Evolutionary conservation across 2,888 invertebrate species (phyloP).

Genomic region (Theretra japonica): DNA sequence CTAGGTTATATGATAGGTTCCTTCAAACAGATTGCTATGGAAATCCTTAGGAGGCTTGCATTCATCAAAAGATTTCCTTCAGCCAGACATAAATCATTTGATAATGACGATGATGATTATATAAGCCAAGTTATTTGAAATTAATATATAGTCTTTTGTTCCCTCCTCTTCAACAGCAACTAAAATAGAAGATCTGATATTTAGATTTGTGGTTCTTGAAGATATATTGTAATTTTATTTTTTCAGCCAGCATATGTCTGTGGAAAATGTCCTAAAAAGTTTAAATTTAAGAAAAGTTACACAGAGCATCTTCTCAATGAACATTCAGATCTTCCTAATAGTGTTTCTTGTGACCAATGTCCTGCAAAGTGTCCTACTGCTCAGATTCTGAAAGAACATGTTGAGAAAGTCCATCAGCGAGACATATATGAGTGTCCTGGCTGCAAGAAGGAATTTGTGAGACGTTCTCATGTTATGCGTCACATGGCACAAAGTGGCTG

Average conservation of each 20-base stretch:
- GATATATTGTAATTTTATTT: background rate
- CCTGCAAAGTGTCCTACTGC: constrained; percentile 87
- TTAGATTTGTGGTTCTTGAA: too few relatives aligned
- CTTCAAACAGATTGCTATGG: too few relatives aligned
- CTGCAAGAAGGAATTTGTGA: constrained; percentile 89
- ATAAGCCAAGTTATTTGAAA: too few relatives aligned
- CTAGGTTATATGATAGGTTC: too few relatives aligned
- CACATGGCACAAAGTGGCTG: constrained; percentile 89
- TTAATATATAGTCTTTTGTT: too few relatives aligned
- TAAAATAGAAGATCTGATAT: too few relatives aligned
- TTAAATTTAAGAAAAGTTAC: constrained; percentile 87
- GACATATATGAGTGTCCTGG: constrained; percentile 85
- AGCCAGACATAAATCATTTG: too few relatives aligned
- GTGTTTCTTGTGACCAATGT: constrained; percentile 87
- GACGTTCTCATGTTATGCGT: constrained; percentile 90
- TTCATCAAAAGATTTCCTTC: too few relatives aligned
- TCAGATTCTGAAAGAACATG: constrained; percentile 86
- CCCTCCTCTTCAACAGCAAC: too few relatives aligned
- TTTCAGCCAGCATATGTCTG: constrained; percentile 57
- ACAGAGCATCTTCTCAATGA: constrained; percentile 88
- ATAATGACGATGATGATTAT: too few relatives aligned
- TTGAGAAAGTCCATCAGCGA: constrained; percentile 85
- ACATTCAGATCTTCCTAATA: constrained; percentile 86
- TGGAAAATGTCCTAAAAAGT: constrained; percentile 88
- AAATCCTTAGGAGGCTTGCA: too few relatives aligned